phyloP scores from a whole-genome alignment of 2,797 vertebrate genomes.

The Dermochelys coriacea region DNA sequence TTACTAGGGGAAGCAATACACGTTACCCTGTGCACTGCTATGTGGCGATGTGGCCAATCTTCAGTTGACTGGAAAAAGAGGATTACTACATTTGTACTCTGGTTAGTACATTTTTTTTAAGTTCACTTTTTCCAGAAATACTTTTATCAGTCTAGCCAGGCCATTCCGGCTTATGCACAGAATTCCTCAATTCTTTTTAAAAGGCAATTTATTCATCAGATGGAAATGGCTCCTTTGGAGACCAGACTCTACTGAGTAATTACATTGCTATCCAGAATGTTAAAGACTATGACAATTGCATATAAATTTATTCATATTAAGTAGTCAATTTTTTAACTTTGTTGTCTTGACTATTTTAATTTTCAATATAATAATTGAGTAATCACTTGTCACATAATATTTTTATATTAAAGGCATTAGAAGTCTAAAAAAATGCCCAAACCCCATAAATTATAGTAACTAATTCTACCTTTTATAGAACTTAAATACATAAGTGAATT shows the following conservation, averaged over 20 bases:
- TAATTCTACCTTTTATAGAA: not conserved
- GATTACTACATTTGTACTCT: not conserved
- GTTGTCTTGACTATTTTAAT: constrained; percentile 11
- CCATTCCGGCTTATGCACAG: not conserved
- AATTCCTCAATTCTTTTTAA: not conserved
- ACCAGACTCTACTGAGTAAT: not conserved
- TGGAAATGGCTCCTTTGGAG: not conserved
- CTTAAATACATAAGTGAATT: not conserved
- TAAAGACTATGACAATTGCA: not conserved
- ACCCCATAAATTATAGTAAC: not conserved
- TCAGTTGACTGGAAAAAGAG: not conserved
- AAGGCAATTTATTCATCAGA: not conserved
- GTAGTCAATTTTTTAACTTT: constrained; percentile 19
- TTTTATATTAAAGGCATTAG: constrained; percentile 6
- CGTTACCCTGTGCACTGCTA: not conserved
- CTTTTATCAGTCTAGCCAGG: not conserved
- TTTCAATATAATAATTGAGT: constrained; percentile 26
- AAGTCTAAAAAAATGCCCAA: constrained; percentile 1
- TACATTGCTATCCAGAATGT: not conserved
- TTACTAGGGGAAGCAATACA: not conserved
- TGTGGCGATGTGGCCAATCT: not conserved
- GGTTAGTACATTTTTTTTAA: not conserved
- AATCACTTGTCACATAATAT: not conserved
- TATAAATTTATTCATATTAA: not conserved
- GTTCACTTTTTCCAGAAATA: not conserved